phyloP scores from a whole-genome alignment of 1,140 invertebrate genomes.

The Tetramorium simillimum region DNA sequence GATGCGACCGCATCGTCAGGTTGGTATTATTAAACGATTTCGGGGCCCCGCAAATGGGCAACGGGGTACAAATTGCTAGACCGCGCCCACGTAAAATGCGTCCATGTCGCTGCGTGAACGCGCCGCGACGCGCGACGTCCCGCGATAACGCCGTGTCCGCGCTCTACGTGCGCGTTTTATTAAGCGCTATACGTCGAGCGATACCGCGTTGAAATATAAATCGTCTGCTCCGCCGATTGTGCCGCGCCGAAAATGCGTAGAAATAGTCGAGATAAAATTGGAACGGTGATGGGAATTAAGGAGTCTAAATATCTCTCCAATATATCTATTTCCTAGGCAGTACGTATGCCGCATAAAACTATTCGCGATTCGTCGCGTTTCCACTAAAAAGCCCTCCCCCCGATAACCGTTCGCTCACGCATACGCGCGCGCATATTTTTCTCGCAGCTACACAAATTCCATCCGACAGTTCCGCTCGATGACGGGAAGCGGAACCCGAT shows the following conservation, averaged over 20 bases:
- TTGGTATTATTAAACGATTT: constrained; percentile 66
- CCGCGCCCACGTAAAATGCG: constrained; percentile 42
- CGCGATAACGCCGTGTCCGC: not conserved
- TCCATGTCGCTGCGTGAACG: constrained; percentile 16
- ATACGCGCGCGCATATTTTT: constrained; percentile 32
- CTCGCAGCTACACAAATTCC: constrained; percentile 43
- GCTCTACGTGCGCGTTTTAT: constrained; percentile 48
- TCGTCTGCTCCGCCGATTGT: not conserved
- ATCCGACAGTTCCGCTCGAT: constrained; percentile 22
- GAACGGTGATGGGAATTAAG: not conserved
- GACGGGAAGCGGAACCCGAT: constrained; percentile 46
- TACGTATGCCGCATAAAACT: not conserved
- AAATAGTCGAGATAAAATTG: constrained; percentile 20
- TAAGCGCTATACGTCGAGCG: not conserved
- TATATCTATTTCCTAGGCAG: not conserved
- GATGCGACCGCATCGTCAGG: constrained; percentile 41
- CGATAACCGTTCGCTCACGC: constrained; percentile 22
- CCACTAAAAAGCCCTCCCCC: constrained; percentile 28
- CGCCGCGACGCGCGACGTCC: not conserved
- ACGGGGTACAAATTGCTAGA: constrained; percentile 42
- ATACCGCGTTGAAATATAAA: constrained; percentile 30
- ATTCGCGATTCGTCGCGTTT: not conserved
- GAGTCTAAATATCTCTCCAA: constrained; percentile 13
- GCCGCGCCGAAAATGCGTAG: not conserved
- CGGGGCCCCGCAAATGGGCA: not conserved